phyloP scores from a whole-genome alignment of 2,888 invertebrate species.

The Leptinotarsa juncta region DNA sequence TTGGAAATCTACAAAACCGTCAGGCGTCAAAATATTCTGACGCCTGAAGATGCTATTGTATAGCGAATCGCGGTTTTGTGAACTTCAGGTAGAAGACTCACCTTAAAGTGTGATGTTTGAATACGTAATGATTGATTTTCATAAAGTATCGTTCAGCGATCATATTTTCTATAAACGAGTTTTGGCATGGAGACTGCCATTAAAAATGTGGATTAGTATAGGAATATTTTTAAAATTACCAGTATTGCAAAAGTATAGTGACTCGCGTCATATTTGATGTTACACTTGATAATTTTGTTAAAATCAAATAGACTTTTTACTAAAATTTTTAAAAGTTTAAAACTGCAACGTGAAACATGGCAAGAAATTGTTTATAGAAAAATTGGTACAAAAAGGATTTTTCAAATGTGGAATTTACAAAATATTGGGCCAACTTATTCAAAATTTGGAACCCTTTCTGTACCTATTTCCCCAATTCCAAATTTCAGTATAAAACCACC shows the following conservation, averaged over 20 bases:
- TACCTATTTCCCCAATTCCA: constrained; percentile 2
- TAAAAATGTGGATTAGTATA: constrained; percentile 7
- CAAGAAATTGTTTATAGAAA: constrained; percentile 31
- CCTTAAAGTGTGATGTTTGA: too few species aligned
- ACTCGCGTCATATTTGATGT: constrained; percentile 40
- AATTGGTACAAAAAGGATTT: constrained; percentile 32
- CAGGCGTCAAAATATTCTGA: too few species aligned
- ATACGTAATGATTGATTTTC: too few species aligned
- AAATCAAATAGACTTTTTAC: constrained; percentile 4
- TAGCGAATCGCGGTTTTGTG: too few species aligned
- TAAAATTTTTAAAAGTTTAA: constrained; percentile 40
- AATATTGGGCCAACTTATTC: not conserved
- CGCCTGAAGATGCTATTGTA: too few species aligned
- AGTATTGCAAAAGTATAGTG: not conserved
- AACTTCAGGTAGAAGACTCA: too few species aligned
- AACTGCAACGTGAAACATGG: constrained; percentile 47
- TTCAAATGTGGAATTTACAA: not conserved
- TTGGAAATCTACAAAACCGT: too few species aligned
- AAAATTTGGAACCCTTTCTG: not conserved
- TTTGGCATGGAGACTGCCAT: not conserved
- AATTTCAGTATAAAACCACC: constrained; percentile 3
- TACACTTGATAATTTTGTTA: constrained; percentile 32
- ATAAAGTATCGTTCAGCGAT: too few species aligned
- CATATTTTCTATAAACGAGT: not conserved
- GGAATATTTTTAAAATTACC: not conserved